Percentiles rank a stretch among this genome's conserved stretches.
Evolutionary conservation across 2,113 vertebrate species (phyloP).

Genomic region (Anoplopoma fimbria): DNA sequence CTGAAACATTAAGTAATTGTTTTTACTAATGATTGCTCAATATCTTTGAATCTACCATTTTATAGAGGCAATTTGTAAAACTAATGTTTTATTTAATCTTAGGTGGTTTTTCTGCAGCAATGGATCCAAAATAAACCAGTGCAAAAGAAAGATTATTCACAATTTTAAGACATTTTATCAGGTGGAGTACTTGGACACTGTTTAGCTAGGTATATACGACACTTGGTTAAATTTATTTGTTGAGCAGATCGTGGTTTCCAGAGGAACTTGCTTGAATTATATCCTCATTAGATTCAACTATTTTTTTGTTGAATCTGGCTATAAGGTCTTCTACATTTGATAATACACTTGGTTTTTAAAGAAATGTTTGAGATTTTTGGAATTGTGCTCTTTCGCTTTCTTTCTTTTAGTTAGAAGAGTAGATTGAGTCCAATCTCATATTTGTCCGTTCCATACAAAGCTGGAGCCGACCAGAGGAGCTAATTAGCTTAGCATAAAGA

Average conservation of each 20-base stretch:
- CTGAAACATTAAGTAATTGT: neutral
- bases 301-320: neutral
- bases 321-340: neutral
- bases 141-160: no score
- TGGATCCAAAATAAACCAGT: no score
- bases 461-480: neutral
- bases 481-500: neutral
- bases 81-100: neutral
- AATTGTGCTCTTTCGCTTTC: neutral
- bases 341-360: neutral
- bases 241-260: neutral
- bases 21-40: neutral
- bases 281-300: neutral
- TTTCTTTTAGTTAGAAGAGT: neutral
- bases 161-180: neutral
- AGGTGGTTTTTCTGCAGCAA: no score
- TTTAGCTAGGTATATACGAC: neutral
- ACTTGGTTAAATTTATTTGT: neutral
- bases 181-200: neutral
- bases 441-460: neutral
- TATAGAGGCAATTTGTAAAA: neutral
- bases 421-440: neutral
- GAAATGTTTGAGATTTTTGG: neutral
- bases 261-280: neutral
- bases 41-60: neutral